Conservation (phyloP, 2,888 invertebrate species). For the Monochamus alternatus region DNA sequence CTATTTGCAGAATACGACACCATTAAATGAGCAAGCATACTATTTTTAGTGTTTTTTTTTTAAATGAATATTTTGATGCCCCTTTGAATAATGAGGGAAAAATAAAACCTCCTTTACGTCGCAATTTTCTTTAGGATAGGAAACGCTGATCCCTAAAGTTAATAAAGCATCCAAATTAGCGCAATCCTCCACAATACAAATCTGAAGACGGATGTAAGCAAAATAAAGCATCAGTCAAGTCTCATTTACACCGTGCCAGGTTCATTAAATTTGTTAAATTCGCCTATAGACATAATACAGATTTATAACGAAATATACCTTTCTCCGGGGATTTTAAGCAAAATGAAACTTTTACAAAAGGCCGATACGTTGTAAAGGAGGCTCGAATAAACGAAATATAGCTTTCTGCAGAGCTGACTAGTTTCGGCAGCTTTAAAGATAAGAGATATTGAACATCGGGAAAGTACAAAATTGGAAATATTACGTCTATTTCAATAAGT, state of each 20-base stretch:
- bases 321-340: background rate
- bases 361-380: background rate
- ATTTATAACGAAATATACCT: constrained; percentile 8
- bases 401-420: no score
- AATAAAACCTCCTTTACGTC: background rate
- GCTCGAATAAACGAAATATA: background rate
- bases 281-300: constrained; percentile 4
- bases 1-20: no score
- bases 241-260: background rate
- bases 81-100: background rate
- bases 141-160: constrained; percentile 1
- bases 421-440: no score
- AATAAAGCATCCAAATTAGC: constrained; percentile 10
- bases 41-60: no score
- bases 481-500: no score
- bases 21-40: no score
- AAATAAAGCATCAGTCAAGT: constrained; percentile 5
- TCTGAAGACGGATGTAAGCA: constrained; percentile 6
- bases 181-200: background rate
- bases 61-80: no score
- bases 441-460: no score
- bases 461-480: no score
- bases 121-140: background rate
- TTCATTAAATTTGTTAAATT: constrained; percentile 12
- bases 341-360: background rate